phyloP scores from a whole-genome alignment of 1,140 invertebrate genomes.

The Macrotrachela quadricornifera region DNA sequence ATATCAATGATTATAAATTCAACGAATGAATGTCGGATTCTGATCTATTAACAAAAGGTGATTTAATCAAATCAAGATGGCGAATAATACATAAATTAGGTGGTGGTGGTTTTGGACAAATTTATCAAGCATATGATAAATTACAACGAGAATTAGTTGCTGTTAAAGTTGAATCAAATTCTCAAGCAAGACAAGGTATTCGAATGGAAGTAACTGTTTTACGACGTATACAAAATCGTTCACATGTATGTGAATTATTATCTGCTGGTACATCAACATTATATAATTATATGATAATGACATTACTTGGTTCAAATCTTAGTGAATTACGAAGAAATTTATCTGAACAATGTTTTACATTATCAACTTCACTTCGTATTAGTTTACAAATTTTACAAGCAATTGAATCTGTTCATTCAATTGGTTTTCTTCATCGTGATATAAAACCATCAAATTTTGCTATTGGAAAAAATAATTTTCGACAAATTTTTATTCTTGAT shows the following conservation, averaged over 20 bases:
- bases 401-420: slow-evolving; percentile 92
- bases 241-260: slow-evolving; percentile 80
- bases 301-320: slow-evolving; percentile 88
- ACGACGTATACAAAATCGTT: slow-evolving; percentile 56
- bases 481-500: slow-evolving; percentile 93
- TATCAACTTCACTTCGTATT: slow-evolving; percentile 78
- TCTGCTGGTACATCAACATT: slow-evolving; percentile 93
- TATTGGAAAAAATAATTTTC: slow-evolving; percentile 68
- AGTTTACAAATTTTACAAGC: slow-evolving; percentile 85
- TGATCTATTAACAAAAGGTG: too few species aligned
- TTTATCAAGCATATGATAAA: slow-evolving; percentile 89
- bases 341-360: slow-evolving; percentile 76
- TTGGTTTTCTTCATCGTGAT: slow-evolving; percentile 94
- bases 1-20: too few species aligned
- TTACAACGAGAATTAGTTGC: slow-evolving; percentile 87
- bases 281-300: slow-evolving; percentile 99
- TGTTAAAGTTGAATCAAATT: slow-evolving; percentile 85
- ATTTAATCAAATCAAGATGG: too few species aligned
- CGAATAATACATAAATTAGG: slow-evolving; percentile 46
- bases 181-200: slow-evolving; percentile 94
- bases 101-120: slow-evolving; percentile 98
- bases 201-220: slow-evolving; percentile 99
- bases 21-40: too few species aligned
- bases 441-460: slow-evolving; percentile 99
- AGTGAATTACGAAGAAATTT: slow-evolving; percentile 81